Conservation (phyloP, 2,113 vertebrate species). For the Aspiorhynchus laticeps region DNA sequence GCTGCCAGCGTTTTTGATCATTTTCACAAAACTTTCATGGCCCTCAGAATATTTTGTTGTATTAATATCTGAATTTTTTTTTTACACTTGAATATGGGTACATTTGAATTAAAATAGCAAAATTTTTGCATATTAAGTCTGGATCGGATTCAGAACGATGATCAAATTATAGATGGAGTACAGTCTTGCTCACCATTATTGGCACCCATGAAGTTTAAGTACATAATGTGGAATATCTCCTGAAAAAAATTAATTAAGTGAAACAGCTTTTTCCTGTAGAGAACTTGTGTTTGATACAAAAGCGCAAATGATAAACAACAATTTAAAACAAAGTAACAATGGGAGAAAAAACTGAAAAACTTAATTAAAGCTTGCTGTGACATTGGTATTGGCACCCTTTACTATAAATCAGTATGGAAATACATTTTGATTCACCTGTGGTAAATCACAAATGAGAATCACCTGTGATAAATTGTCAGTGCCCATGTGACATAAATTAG, state of each 20-base stretch:
- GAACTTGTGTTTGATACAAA: neutral
- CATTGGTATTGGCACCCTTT: neutral
- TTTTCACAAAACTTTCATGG: no score
- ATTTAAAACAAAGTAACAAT: neutral
- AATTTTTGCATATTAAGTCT: no score
- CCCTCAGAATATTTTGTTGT: no score
- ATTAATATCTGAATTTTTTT: no score
- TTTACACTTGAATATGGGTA: no score
- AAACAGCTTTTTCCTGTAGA: neutral
- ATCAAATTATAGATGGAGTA: no score
- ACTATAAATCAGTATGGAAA: conserved; percentile 32
- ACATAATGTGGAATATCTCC: neutral
- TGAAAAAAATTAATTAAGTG: neutral
- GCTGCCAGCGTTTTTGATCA: no score
- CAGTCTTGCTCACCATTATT: neutral
- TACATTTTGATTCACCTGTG: conserved; percentile 22
- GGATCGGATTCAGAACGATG: no score
- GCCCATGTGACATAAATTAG: conserved; percentile 10
- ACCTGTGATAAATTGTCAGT: conserved; percentile 36
- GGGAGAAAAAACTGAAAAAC: neutral
- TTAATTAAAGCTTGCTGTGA: neutral
- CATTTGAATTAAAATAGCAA: no score
- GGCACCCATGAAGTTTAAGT: neutral
- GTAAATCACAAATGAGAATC: conserved; percentile 23
- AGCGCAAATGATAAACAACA: neutral